Evolutionary conservation across 1,140 invertebrate genomes (phyloP).

Genomic region (Nephotettix cincticeps): DNA sequence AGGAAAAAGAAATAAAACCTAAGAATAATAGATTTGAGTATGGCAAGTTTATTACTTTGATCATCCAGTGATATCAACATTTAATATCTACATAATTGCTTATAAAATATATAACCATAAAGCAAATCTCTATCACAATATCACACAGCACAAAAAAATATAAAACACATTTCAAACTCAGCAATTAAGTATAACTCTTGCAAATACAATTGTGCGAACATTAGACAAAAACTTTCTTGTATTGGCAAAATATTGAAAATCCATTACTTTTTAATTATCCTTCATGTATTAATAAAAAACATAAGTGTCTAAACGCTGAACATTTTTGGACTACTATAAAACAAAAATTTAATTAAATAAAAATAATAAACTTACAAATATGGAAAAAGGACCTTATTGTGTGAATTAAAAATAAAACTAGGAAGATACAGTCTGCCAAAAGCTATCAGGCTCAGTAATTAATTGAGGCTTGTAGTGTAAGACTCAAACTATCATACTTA

Average conservation of each 20-base stretch:
- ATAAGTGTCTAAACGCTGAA: not conserved
- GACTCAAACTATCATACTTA: too few species aligned
- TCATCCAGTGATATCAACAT: not conserved
- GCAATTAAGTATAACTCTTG: not conserved
- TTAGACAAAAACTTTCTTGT: not conserved
- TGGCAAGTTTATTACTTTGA: not conserved
- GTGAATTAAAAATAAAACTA: too few species aligned
- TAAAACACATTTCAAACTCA: not conserved
- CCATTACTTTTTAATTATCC: not conserved
- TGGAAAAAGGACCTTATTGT: too few species aligned
- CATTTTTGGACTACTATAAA: not conserved
- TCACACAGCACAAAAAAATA: slow-evolving; percentile 7
- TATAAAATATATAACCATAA: slow-evolving; percentile 8
- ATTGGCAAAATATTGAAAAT: not conserved
- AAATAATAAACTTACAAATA: too few species aligned
- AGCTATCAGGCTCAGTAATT: too few species aligned
- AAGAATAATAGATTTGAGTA: too few species aligned
- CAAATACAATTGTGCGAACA: not conserved
- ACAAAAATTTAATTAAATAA: not conserved
- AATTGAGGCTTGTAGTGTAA: too few species aligned
- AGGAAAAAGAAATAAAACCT: too few species aligned
- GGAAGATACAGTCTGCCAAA: too few species aligned
- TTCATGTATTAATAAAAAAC: not conserved
- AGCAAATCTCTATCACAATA: not conserved
- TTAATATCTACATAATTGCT: not conserved